These are phyloP conservation scores for Hippocampus comes DNA, from an alignment of 2,113 vertebrate genomes.

Conservation along the genomic window DNA sequence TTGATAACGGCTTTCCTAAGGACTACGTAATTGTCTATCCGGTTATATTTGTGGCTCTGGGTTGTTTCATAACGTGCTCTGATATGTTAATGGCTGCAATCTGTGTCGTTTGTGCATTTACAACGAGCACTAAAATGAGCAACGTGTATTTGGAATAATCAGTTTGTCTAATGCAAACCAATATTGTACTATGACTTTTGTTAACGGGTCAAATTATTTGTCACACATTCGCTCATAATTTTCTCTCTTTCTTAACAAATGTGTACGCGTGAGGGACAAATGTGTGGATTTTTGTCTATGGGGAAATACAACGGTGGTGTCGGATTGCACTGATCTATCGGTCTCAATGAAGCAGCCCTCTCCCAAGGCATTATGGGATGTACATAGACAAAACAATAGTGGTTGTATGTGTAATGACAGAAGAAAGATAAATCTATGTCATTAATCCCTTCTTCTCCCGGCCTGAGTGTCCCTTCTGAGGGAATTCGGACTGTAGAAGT, in stretches of 20 bases:
- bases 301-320: slow-evolving; percentile 15
- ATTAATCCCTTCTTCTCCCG: slow-evolving; percentile 74
- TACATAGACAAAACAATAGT: slow-evolving; percentile 67
- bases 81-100: slow-evolving; percentile 53
- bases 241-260: slow-evolving; percentile 10
- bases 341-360: slow-evolving; percentile 55
- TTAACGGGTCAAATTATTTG: too few species aligned
- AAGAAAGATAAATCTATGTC: slow-evolving; percentile 75
- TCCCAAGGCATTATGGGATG: slow-evolving; percentile 65
- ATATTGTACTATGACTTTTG: not conserved
- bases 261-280: slow-evolving; percentile 23
- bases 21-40: slow-evolving; percentile 59
- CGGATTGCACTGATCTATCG: slow-evolving; percentile 55
- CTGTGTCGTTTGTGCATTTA: slow-evolving; percentile 24
- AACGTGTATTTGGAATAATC: slow-evolving; percentile 30
- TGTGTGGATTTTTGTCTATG: slow-evolving; percentile 22
- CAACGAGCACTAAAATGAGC: slow-evolving; percentile 29
- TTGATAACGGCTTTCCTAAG: slow-evolving; percentile 71
- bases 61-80: slow-evolving; percentile 60
- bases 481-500: slow-evolving; percentile 35
- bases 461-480: slow-evolving; percentile 67
- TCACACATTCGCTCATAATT: not conserved
- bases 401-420: slow-evolving; percentile 57
- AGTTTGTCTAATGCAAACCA: slow-evolving; percentile 5
- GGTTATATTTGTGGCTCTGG: slow-evolving; percentile 56